These are phyloP conservation scores for Trypoxylus dichotomus DNA, from an alignment of 1,140 invertebrate genomes.

Conservation along the genomic window DNA sequence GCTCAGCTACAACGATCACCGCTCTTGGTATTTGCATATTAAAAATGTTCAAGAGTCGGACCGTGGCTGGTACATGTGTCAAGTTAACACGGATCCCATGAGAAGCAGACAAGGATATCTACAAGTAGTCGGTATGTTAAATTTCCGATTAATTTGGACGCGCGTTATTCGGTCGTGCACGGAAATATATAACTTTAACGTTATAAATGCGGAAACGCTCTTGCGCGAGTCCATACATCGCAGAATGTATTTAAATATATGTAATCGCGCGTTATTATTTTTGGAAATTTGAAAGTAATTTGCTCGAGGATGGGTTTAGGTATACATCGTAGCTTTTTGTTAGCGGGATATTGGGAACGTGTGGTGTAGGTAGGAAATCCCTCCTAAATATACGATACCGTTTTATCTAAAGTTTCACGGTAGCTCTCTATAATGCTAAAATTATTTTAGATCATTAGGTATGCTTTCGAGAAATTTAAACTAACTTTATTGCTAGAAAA, in stretches of 20 bases:
- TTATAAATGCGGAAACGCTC: not conserved
- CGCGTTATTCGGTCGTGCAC: not conserved
- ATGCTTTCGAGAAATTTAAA: too few species aligned
- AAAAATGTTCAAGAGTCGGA: slow-evolving; percentile 79
- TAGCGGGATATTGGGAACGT: not conserved
- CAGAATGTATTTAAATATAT: slow-evolving; percentile 16
- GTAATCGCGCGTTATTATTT: not conserved
- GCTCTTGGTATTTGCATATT: slow-evolving; percentile 86
- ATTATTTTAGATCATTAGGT: too few species aligned
- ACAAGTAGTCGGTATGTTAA: slow-evolving; percentile 80
- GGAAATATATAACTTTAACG: not conserved
- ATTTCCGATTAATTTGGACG: slow-evolving; percentile 18
- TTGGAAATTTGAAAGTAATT: not conserved
- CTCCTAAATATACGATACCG: not conserved
- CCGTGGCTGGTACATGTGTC: slow-evolving; percentile 84
- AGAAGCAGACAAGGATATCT: slow-evolving; percentile 79
- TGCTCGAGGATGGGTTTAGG: not conserved
- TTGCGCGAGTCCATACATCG: not conserved
- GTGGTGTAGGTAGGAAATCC: not conserved
- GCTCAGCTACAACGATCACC: slow-evolving; percentile 83
- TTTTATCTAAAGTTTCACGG: not conserved
- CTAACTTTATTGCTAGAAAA: too few species aligned
- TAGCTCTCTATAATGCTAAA: too few species aligned
- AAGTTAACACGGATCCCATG: slow-evolving; percentile 87
- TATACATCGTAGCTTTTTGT: not conserved